These are phyloP conservation scores for Plutella xylostella DNA, from an alignment of 2,888 invertebrate genomes.

Conservation along the genomic window DNA sequence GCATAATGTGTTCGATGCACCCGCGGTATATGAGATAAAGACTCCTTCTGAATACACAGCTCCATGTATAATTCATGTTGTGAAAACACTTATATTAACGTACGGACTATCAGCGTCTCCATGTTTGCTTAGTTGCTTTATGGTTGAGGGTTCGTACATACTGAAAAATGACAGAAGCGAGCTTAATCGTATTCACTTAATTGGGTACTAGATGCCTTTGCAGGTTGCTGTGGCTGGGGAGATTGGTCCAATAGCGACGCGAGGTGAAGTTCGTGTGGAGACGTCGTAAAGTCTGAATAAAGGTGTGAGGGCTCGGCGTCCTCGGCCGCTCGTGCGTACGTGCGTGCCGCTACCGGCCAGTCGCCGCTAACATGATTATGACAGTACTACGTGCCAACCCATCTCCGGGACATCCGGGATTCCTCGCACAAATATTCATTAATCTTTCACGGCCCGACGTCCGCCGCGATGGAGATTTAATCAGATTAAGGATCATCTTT, in stretches of 20 bases:
- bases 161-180: too few species aligned
- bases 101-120: slow-evolving; percentile 34
- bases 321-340: slow-evolving; percentile 23
- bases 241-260: too few species aligned
- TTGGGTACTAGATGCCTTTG: too few species aligned
- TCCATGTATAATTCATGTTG: slow-evolving; percentile 46
- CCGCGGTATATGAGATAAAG: slow-evolving; percentile 34
- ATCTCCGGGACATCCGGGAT: slow-evolving; percentile 61
- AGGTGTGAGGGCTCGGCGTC: slow-evolving; percentile 25
- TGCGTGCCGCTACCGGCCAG: slow-evolving; percentile 52
- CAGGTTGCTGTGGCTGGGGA: too few species aligned
- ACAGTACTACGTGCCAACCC: slow-evolving; percentile 67
- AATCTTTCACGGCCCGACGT: slow-evolving; percentile 70
- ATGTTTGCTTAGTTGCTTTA: slow-evolving; percentile 37
- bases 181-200: too few species aligned
- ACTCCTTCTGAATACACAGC: slow-evolving; percentile 28
- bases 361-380: slow-evolving; percentile 68
- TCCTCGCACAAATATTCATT: slow-evolving; percentile 70
- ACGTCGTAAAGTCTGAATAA: slow-evolving; percentile 5
- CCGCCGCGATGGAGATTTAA: slow-evolving; percentile 69
- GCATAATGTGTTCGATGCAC: slow-evolving; percentile 39
- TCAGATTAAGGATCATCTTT: slow-evolving; percentile 71
- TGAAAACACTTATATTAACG: slow-evolving; percentile 47
- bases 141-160: slow-evolving; percentile 38
- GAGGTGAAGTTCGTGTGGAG: neutral